phyloP scores from a whole-genome alignment of 2,113 vertebrate genomes.

The Parotia lawesii region DNA sequence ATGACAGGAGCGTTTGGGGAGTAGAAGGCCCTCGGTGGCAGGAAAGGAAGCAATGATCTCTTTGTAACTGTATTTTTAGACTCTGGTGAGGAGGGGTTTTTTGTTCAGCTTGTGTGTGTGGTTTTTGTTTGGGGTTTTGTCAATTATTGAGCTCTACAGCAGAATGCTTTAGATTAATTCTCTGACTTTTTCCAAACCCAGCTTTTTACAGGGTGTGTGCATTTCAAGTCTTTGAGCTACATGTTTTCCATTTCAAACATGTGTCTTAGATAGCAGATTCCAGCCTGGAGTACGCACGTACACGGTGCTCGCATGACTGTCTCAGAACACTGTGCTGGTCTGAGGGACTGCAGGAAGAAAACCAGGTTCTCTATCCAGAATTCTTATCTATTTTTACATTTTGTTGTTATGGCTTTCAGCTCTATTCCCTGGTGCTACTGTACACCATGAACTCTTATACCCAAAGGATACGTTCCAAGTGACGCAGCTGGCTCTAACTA shows the following conservation, averaged over 20 bases:
- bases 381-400: slow-evolving; percentile 13
- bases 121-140: not conserved
- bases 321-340: not conserved
- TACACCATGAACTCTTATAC: slow-evolving; percentile 1
- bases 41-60: not conserved
- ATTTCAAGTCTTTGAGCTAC: not conserved
- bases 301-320: not conserved
- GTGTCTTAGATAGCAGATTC: not conserved
- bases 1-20: not conserved
- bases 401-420: not conserved
- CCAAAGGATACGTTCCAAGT: not conserved
- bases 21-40: not conserved
- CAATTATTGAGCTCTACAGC: not conserved
- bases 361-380: not conserved
- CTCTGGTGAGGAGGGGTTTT: not conserved
- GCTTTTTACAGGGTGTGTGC: not conserved
- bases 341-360: not conserved
- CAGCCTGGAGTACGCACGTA: not conserved
- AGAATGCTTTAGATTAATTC: not conserved
- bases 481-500: slow-evolving; percentile 20
- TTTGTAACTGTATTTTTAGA: slow-evolving; percentile 16
- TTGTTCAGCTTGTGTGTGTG: not conserved
- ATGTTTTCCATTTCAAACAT: not conserved
- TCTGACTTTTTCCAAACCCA: not conserved
- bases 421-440: slow-evolving; percentile 35